phyloP scores from a whole-genome alignment of 2,113 vertebrate genomes.

The Nycticryphes semicollaris region DNA sequence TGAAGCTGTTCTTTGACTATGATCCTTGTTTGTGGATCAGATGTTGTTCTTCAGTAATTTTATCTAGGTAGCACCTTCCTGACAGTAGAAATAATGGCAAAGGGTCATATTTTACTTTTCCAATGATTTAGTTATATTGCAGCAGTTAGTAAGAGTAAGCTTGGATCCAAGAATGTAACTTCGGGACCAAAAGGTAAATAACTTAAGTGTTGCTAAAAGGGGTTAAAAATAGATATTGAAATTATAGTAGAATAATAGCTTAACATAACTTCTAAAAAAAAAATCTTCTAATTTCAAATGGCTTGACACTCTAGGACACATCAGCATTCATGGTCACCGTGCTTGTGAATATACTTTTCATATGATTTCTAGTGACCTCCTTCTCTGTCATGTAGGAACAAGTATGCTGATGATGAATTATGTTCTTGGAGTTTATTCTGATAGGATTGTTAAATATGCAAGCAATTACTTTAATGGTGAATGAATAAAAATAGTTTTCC shows the following conservation, averaged over 20 bases:
- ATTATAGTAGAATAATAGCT: not conserved
- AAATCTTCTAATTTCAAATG: not conserved
- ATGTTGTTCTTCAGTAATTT: not conserved
- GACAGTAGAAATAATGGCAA: not conserved
- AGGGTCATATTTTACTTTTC: not conserved
- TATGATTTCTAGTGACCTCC: not conserved
- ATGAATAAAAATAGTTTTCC: not conserved
- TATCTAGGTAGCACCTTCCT: not conserved
- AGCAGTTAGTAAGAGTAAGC: not conserved
- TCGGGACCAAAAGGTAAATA: not conserved
- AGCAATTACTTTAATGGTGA: not conserved
- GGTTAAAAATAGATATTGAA: not conserved
- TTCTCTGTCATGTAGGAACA: not conserved
- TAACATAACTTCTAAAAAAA: not conserved
- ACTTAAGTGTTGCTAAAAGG: not conserved
- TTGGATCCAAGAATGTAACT: not conserved
- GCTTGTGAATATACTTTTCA: not conserved
- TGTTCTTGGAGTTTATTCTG: not conserved
- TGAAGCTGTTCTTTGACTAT: not conserved
- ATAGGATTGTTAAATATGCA: not conserved
- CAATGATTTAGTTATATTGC: not conserved
- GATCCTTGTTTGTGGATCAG: not conserved
- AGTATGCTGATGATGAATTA: not conserved
- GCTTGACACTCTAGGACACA: not conserved
- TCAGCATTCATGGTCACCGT: not conserved